These are phyloP conservation scores for Decapterus maruadsi DNA, from an alignment of 2,797 vertebrate genomes.

Conservation along the genomic window DNA sequence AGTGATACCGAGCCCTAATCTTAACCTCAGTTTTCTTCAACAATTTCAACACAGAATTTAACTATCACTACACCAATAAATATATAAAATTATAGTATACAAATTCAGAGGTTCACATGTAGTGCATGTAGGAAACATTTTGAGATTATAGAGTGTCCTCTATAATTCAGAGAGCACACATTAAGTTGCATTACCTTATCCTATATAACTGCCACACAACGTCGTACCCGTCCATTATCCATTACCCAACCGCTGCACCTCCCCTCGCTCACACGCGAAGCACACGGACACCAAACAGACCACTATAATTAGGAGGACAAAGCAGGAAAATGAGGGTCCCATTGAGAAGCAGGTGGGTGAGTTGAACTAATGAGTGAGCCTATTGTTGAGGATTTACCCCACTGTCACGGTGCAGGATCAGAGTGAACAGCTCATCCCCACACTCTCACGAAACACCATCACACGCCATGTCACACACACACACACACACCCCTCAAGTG, in stretches of 20 bases:
- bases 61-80: too few species aligned
- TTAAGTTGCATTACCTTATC: constrained; percentile 12
- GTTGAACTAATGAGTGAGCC: constrained; percentile 65
- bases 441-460: constrained; percentile 57
- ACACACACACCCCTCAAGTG: constrained; percentile 36
- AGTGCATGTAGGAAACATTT: background rate
- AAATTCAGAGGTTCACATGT: background rate
- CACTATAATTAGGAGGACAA: constrained; percentile 62
- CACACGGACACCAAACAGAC: constrained; percentile 34
- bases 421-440: constrained; percentile 59
- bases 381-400: constrained; percentile 61
- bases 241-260: constrained; percentile 15
- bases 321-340: constrained; percentile 61
- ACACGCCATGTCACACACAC: constrained; percentile 25
- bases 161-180: background rate
- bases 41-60: background rate
- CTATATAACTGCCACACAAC: background rate
- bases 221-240: constrained; percentile 11
- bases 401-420: constrained; percentile 67
- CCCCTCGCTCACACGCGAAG: constrained; percentile 12
- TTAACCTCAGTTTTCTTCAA: background rate
- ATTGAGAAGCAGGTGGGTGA: constrained; percentile 50
- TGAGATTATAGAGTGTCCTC: background rate
- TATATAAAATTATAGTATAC: background rate
- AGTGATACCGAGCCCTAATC: background rate